phyloP scores from a whole-genome alignment of 2,888 invertebrate genomes.

The Eupithecia abbreviata region DNA sequence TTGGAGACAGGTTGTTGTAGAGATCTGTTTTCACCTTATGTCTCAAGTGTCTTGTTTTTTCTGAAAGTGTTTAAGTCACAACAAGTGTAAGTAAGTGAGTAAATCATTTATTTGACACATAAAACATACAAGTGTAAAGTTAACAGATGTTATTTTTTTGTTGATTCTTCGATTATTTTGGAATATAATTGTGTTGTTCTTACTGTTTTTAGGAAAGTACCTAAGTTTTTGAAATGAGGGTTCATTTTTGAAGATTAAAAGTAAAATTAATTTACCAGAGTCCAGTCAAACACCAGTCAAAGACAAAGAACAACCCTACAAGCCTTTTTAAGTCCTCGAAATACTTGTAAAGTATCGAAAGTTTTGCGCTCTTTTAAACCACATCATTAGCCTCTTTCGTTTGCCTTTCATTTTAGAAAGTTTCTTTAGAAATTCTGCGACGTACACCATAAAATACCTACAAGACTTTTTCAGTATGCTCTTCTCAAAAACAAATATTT shows the following conservation, averaged over 20 bases:
- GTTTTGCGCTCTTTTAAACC: slow-evolving; percentile 50
- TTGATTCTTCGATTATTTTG: too few species aligned
- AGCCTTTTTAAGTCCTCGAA: slow-evolving; percentile 40
- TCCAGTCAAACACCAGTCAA: slow-evolving; percentile 24
- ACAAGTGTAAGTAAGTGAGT: too few species aligned
- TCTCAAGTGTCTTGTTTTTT: not conserved
- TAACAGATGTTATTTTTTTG: too few species aligned
- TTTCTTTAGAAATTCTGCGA: slow-evolving; percentile 8
- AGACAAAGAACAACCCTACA: slow-evolving; percentile 33
- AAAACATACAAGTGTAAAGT: too few species aligned
- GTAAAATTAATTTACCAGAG: slow-evolving; percentile 15
- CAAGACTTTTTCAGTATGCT: too few species aligned
- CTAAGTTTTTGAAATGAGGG: slow-evolving; percentile 3
- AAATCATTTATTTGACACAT: too few species aligned
- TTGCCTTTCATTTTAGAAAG: slow-evolving; percentile 34
- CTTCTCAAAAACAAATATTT: too few species aligned
- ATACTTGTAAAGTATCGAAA: slow-evolving; percentile 59
- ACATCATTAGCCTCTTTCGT: slow-evolving; percentile 58
- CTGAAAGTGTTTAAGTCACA: too few species aligned
- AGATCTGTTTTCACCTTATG: not conserved
- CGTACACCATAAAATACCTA: not conserved
- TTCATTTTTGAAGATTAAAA: not conserved
- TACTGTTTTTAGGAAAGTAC: not conserved
- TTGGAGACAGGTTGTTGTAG: slow-evolving; percentile 30
- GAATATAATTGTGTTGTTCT: not conserved